These are phyloP conservation scores for Tetheella fluctuosa DNA, from an alignment of 2,888 invertebrate genomes.

Conservation along the genomic window DNA sequence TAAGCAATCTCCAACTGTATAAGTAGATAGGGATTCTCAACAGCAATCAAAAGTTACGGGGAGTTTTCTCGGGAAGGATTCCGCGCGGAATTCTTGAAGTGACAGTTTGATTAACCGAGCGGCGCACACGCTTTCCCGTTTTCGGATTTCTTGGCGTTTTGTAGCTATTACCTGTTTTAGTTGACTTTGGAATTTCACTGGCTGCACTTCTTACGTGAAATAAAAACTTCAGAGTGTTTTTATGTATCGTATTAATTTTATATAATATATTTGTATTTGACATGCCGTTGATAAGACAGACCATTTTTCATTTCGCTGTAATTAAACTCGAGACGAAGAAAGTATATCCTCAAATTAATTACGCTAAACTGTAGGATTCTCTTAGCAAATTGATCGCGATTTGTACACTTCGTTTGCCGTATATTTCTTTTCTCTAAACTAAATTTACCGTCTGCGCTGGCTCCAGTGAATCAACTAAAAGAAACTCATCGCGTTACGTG, in stretches of 20 bases:
- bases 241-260: not conserved
- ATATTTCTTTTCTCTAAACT: constrained; percentile 64
- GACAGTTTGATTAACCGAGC: constrained; percentile 84
- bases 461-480: constrained; percentile 64
- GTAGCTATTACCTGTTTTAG: constrained; percentile 67
- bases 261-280: not conserved
- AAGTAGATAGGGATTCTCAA: constrained; percentile 73
- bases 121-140: constrained; percentile 76
- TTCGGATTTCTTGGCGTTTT: constrained; percentile 75
- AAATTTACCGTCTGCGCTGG: constrained; percentile 56
- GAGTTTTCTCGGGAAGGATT: constrained; percentile 80
- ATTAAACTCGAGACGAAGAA: constrained; percentile 25
- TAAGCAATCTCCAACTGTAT: constrained; percentile 75
- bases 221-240: not conserved
- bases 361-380: constrained; percentile 45
- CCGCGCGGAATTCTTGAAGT: constrained; percentile 82
- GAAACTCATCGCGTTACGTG: constrained; percentile 69
- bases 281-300: constrained; percentile 3
- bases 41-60: constrained; percentile 81
- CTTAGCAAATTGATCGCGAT: constrained; percentile 66
- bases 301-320: constrained; percentile 24
- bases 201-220: constrained; percentile 36
- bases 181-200: constrained; percentile 55
- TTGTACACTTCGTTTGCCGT: constrained; percentile 60
- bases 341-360: constrained; percentile 49